Conservation (phyloP, 2,113 vertebrate species). For the Elephantulus edwardii region DNA sequence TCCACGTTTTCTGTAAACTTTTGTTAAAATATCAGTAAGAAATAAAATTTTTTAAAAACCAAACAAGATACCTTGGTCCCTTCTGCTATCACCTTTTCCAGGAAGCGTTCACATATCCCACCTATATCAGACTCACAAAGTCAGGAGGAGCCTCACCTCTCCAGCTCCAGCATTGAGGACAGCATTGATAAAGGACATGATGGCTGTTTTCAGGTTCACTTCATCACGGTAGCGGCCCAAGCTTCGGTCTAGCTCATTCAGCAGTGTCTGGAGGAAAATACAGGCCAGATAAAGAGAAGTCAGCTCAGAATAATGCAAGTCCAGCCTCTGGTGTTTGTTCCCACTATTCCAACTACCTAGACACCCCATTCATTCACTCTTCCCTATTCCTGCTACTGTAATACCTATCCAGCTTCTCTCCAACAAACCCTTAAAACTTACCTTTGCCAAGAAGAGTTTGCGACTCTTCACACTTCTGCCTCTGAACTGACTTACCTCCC, state of each 20-base stretch:
- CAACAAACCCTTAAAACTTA: neutral
- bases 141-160: slow-evolving; percentile 86
- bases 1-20: too few relatives aligned
- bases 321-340: neutral
- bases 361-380: neutral
- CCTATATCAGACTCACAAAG: too few relatives aligned
- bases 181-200: slow-evolving; percentile 99
- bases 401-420: neutral
- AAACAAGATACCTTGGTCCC: neutral
- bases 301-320: neutral
- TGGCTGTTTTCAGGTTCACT: slow-evolving; percentile 97
- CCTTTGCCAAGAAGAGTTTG: neutral
- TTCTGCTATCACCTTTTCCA: neutral
- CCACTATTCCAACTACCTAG: neutral
- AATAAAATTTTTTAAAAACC: too few relatives aligned
- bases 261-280: slow-evolving; percentile 86
- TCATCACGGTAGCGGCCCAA: slow-evolving; percentile 95
- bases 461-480: neutral
- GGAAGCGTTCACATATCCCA: neutral
- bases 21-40: too few relatives aligned
- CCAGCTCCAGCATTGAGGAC: slow-evolving; percentile 96
- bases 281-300: too few relatives aligned
- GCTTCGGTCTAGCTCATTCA: slow-evolving; percentile 95
- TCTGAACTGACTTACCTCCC: neutral
- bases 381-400: too few relatives aligned